These are phyloP conservation scores for Prolemur simus DNA, from an alignment of 2,113 vertebrate species.

Conservation along the genomic window DNA sequence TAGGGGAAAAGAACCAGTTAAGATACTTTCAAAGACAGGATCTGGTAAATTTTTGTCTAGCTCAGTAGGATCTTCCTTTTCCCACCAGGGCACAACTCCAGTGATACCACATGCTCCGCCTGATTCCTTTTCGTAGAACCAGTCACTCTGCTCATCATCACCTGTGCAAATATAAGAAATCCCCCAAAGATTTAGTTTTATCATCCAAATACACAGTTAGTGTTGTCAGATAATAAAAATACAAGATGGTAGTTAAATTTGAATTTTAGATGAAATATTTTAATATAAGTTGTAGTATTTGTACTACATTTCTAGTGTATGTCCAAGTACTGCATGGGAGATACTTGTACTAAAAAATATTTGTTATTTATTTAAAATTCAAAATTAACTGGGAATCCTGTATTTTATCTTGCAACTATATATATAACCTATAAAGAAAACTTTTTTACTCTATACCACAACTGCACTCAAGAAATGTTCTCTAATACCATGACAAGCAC, in stretches of 20 bases:
- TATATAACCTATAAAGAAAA: neutral
- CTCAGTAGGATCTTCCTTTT: constrained; percentile 89
- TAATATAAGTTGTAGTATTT: constrained; percentile 11
- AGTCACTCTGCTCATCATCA: constrained; percentile 98
- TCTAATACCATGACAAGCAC: constrained; percentile 52
- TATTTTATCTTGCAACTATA: neutral
- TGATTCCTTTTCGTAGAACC: constrained; percentile 96
- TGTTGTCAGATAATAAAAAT: neutral
- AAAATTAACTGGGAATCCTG: neutral
- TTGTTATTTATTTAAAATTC: neutral
- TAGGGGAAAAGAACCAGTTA: constrained; percentile 95
- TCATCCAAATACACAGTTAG: constrained; percentile 27
- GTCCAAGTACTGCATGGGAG: neutral
- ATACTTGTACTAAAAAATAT: neutral
- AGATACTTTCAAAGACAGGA: constrained; percentile 95
- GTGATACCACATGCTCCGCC: constrained; percentile 96
- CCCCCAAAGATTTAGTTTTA: constrained; percentile 27
- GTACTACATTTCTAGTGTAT: neutral
- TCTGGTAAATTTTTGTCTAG: constrained; percentile 91
- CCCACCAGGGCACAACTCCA: constrained; percentile 96
- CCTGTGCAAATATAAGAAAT: constrained; percentile 81
- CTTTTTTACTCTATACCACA: constrained; percentile 42
- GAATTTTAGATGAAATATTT: constrained; percentile 1
- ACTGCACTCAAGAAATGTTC: constrained; percentile 59
- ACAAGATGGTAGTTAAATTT: constrained; percentile 6